phyloP scores from a whole-genome alignment of 2,113 vertebrate species.

The Thomomys bottae region DNA sequence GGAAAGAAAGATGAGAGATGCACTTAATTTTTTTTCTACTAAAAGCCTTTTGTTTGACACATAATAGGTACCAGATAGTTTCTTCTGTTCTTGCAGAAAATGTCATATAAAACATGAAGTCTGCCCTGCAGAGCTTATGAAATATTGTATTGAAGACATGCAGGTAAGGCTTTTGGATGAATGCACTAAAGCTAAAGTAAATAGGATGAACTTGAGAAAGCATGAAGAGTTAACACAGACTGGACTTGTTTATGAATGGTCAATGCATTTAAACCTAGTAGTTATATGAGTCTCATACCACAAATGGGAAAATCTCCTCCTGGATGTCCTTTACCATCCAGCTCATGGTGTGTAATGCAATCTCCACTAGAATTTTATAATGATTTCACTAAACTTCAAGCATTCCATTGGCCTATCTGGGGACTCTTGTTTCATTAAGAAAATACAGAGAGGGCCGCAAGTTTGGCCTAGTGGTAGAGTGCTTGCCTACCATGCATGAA shows the following conservation, averaged over 20 bases:
- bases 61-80: background rate
- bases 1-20: background rate
- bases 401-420: background rate
- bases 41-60: background rate
- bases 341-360: background rate
- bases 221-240: background rate
- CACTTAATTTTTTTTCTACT: background rate
- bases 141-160: background rate
- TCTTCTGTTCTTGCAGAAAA: conserved; percentile 22
- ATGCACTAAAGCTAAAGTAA: background rate
- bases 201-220: background rate
- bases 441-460: background rate
- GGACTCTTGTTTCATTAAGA: background rate
- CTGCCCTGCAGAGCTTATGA: background rate
- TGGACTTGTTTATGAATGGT: background rate
- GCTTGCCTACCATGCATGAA: no score
- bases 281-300: background rate
- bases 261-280: background rate
- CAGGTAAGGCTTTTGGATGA: background rate
- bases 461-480: no score
- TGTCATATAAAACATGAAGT: background rate
- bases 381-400: background rate
- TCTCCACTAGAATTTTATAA: background rate
- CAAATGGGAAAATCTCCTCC: background rate
- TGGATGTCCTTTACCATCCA: background rate